Base-by-base conservation (phyloP, 2,888 invertebrate species). In the Acanthosepion pharaonis region DNA sequence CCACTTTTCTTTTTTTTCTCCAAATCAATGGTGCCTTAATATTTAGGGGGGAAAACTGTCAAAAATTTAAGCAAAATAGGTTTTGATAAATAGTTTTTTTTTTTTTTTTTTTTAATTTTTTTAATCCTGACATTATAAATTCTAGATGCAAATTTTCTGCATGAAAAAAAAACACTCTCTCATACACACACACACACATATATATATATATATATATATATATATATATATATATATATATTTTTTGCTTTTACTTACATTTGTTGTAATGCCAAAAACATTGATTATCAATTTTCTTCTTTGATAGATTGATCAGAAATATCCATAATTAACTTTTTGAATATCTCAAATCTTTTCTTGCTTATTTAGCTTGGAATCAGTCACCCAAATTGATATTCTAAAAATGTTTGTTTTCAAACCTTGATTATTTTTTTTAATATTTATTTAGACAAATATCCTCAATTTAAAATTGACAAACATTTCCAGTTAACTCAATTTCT, bases 371-470 rank as follows among this genome's bases (percentile, higher is more conserved):
- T 33, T 78, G 15, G 78, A n/a, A 78, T 78, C 78, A 33, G 78
- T 78, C n/a, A 78, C 8, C 28, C 78, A n/a, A n/a, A 9, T n/a
- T 78, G 78, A 78, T 78, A n/a, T 78, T 78, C 78, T n/a, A 78
- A 78, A n/a, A n/a, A 78, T 11, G 2, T 23, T n/a, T n/a, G 33
- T n/a, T n/a, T n/a, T n/a, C n/a, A 78, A 78, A 78, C n/a, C 33
- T 33, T n/a, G 42, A 33, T n/a, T 78, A 15, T 28, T 78, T 78
- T 78, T 59, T 59, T 59, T 23, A n/a, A 78, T 78, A n/a, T 78
- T 78, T 78, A 78, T 78, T 78, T n/a, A 78, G 78, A 78, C 78
- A 78, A 78, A 78, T 78, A 78, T 78, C 33, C n/a, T n/a, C n/a
- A 33, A n/a, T 33, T 33, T 78, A 18, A 78, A n/a, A 78, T 78